phyloP scores from a whole-genome alignment of 2,797 vertebrate genomes.

The Macropodus opercularis region DNA sequence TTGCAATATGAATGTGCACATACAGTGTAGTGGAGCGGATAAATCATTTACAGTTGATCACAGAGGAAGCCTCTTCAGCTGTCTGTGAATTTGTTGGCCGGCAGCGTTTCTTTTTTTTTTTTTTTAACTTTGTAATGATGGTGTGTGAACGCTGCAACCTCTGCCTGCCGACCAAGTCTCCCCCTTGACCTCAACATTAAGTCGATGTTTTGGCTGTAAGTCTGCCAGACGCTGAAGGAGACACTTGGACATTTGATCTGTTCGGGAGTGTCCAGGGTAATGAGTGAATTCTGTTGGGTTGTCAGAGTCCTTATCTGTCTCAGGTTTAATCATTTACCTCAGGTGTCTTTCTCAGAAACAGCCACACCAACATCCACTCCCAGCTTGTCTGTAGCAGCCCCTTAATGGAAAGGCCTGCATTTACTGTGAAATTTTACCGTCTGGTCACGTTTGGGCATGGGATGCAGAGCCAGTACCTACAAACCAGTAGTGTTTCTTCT shows the following conservation, averaged over 20 bases:
- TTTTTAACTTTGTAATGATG: background rate
- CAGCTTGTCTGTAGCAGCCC: no score
- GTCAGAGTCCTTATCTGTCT: background rate
- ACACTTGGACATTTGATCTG: background rate
- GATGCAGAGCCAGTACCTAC: no score
- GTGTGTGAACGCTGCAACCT: background rate
- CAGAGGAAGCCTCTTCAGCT: background rate
- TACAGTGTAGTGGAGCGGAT: background rate
- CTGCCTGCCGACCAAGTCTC: background rate
- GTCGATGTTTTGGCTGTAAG: background rate
- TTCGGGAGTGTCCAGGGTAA: background rate
- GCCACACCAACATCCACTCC: background rate
- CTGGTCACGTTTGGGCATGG: background rate
- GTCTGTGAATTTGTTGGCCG: background rate
- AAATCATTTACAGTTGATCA: background rate
- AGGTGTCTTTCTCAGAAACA: background rate
- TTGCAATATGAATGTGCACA: background rate
- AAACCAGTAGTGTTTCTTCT: no score
- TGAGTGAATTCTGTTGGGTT: background rate
- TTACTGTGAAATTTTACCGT: background rate
- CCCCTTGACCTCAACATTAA: background rate
- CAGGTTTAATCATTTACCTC: slow-evolving; percentile 11
- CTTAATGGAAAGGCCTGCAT: background rate
- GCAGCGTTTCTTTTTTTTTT: background rate
- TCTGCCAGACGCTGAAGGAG: no score